Evolutionary conservation across 1,140 invertebrate species (phyloP).

Genomic region (Cherax quadricarinatus): DNA sequence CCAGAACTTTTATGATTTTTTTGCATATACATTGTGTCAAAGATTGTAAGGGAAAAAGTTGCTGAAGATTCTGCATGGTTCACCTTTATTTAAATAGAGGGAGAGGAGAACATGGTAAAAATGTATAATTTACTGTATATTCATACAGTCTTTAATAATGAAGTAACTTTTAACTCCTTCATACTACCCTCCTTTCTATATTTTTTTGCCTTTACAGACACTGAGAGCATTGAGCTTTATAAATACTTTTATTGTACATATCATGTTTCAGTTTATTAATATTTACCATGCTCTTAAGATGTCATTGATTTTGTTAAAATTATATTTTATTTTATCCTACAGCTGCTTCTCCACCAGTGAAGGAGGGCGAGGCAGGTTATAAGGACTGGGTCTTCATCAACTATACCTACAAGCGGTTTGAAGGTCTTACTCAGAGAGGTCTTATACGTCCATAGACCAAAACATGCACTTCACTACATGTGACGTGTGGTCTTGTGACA

Average conservation of each 20-base stretch:
- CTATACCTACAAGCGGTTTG: constrained; percentile 99
- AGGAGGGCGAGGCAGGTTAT: constrained; percentile 81
- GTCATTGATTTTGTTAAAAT: background rate
- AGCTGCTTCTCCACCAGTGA: constrained; percentile 82
- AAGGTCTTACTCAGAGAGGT: constrained; percentile 93
- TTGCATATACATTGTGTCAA: too few species aligned
- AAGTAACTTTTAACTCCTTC: background rate
- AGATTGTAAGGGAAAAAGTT: background rate
- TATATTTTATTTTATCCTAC: constrained; percentile 71
- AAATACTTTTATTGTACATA: background rate
- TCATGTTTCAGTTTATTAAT: background rate
- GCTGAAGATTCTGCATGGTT: background rate
- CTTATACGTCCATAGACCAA: constrained; percentile 76
- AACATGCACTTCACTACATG: background rate
- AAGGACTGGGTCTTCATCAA: constrained; percentile 99
- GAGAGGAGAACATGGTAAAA: background rate
- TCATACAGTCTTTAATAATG: background rate
- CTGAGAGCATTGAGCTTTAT: background rate
- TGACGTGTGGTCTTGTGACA: background rate
- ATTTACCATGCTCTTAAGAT: too few species aligned
- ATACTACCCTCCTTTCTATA: background rate
- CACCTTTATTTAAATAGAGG: background rate
- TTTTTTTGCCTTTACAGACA: background rate
- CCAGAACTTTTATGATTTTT: too few species aligned
- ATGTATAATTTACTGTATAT: background rate